Conservation (phyloP, 2,113 vertebrate species). For the Aspidoscelis tigris region DNA sequence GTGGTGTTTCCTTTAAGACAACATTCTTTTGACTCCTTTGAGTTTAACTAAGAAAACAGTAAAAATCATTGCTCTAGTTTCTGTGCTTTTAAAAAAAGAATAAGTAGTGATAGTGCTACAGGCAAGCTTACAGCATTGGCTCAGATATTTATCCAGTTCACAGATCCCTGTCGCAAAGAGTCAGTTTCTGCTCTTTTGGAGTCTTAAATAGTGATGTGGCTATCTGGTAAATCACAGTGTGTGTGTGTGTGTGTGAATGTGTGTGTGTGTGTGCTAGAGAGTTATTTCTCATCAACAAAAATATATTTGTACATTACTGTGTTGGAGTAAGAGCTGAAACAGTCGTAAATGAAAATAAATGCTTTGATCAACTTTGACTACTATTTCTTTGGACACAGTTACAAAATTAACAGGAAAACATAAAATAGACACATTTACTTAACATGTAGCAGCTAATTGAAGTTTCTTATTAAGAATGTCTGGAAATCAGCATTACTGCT, state of each 20-base stretch:
- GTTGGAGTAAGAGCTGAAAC: constrained; percentile 27
- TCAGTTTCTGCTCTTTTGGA: constrained; percentile 65
- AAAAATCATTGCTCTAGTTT: constrained; percentile 58
- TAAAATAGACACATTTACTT: neutral
- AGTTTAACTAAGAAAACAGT: constrained; percentile 60
- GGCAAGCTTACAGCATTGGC: constrained; percentile 70
- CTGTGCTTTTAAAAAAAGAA: constrained; percentile 33
- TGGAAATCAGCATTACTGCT: neutral
- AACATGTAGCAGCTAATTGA: neutral
- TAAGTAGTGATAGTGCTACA: constrained; percentile 52
- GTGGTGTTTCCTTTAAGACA: neutral
- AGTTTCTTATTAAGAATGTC: neutral
- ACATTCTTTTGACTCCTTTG: constrained; percentile 56
- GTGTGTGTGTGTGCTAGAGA: neutral
- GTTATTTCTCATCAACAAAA: constrained; percentile 16
- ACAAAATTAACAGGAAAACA: constrained; percentile 5
- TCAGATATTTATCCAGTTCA: constrained; percentile 66
- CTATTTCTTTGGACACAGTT: neutral
- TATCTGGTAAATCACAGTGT: constrained; percentile 53
- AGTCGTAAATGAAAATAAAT: neutral
- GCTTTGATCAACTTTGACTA: neutral
- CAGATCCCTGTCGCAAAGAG: constrained; percentile 71
- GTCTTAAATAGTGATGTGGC: constrained; percentile 29
- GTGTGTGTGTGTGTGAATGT: neutral
- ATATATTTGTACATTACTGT: neutral